Evolutionary conservation across 2,888 invertebrate species (phyloP).

Genomic region (Parascotia fuliginaria): DNA sequence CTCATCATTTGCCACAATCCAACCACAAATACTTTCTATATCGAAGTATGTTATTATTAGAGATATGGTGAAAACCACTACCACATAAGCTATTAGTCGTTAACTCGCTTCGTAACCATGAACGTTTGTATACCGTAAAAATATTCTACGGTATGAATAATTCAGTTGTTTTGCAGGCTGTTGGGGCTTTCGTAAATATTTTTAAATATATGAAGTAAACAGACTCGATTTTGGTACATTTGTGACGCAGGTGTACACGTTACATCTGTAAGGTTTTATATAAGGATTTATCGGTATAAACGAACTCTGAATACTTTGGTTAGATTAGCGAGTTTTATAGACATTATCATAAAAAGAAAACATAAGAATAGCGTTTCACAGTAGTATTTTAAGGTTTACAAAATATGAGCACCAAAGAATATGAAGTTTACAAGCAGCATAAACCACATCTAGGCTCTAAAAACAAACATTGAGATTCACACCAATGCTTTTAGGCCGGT

Average conservation of each 20-base stretch:
- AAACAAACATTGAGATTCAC: too few relatives aligned
- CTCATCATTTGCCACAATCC: too few relatives aligned
- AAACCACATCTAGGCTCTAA: too few relatives aligned
- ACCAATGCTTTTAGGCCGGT: too few relatives aligned
- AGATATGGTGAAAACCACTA: too few relatives aligned
- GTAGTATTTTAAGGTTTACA: too few relatives aligned
- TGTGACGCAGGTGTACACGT: conserved; percentile 3
- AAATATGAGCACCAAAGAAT: too few relatives aligned
- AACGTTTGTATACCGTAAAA: conserved; percentile 16
- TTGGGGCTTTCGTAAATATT: conserved; percentile 19
- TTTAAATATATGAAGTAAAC: conserved; percentile 23
- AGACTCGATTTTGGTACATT: conserved; percentile 19
- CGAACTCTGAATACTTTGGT: neutral
- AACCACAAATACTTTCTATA: too few relatives aligned
- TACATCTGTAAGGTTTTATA: neutral
- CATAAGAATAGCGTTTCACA: too few relatives aligned
- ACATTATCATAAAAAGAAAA: too few relatives aligned
- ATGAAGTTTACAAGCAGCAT: too few relatives aligned
- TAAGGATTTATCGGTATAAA: neutral
- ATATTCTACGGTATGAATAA: conserved; percentile 30
- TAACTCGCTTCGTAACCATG: neutral
- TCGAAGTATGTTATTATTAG: too few relatives aligned
- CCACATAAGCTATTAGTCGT: conserved; percentile 1
- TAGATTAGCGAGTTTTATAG: neutral
- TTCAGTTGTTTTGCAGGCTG: conserved; percentile 24